Evolutionary conservation across 1,140 invertebrate genomes (phyloP).

Genomic region (Drosophila guanche): DNA sequence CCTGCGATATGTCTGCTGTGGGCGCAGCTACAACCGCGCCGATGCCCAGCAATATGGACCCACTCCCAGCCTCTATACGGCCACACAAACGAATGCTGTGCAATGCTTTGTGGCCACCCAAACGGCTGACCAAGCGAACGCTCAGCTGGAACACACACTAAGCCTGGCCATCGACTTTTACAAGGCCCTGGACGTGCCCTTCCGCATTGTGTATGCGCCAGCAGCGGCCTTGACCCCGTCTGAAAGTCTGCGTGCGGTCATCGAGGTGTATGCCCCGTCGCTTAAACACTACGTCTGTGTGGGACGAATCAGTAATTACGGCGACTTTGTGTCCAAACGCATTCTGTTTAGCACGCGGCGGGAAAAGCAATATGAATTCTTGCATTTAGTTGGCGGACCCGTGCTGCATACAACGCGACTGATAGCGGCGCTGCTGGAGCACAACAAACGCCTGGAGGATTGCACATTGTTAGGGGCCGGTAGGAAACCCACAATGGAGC

Average conservation of each 20-base stretch:
- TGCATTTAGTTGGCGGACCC: constrained; percentile 86
- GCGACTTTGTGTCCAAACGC: constrained; percentile 87
- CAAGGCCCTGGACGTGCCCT: constrained; percentile 85
- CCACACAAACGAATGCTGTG: constrained; percentile 85
- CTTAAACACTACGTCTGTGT: constrained; percentile 86
- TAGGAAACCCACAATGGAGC: constrained; percentile 13
- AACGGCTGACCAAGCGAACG: constrained; percentile 72
- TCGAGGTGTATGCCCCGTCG: constrained; percentile 87
- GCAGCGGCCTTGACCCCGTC: constrained; percentile 84
- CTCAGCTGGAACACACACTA: constrained; percentile 84
- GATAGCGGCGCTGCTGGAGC: constrained; percentile 86
- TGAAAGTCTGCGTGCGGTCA: constrained; percentile 85
- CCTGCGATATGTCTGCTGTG: constrained; percentile 85
- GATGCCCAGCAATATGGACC: constrained; percentile 37
- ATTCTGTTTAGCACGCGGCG: constrained; percentile 85
- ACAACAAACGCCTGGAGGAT: constrained; percentile 69
- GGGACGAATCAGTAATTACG: constrained; percentile 85
- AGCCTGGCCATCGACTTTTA: constrained; percentile 84
- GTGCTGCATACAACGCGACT: constrained; percentile 86
- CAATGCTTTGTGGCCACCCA: constrained; percentile 85
- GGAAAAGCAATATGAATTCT: constrained; percentile 84
- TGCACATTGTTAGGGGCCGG: constrained; percentile 30
- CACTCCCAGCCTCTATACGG: constrained; percentile 84
- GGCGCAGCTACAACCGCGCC: constrained; percentile 85
- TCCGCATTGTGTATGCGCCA: constrained; percentile 85